Conservation (phyloP, 2,113 vertebrate genomes). For the Paedocypris sp. region DNA sequence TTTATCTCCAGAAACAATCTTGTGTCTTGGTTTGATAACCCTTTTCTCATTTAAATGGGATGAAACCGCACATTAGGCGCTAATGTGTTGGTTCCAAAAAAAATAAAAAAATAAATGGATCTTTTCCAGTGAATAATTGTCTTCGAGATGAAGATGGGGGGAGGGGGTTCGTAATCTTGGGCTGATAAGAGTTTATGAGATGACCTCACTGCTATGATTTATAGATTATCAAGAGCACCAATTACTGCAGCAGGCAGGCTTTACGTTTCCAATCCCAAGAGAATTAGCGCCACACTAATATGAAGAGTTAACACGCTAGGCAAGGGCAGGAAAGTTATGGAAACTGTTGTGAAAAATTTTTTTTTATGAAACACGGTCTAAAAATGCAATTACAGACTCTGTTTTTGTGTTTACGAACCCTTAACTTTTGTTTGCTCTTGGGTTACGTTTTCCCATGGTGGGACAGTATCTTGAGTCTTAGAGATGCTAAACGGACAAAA, state of each 20-base stretch:
- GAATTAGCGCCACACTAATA: constrained; percentile 60
- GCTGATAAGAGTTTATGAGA: constrained; percentile 59
- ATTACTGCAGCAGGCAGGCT: constrained; percentile 63
- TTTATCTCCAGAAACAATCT: not conserved
- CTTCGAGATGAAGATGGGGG: constrained; percentile 52
- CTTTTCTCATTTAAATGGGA: constrained; percentile 23
- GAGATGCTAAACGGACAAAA: no score
- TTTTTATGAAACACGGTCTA: not conserved
- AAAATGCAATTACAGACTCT: no score
- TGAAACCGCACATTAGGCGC: constrained; percentile 51
- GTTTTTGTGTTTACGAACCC: no score
- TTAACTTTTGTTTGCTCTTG: no score
- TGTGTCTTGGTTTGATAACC: not conserved
- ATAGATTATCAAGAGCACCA: constrained; percentile 59
- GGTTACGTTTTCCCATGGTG: no score
- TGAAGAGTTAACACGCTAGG: constrained; percentile 48
- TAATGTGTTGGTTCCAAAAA: constrained; percentile 64
- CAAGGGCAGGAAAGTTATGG: constrained; percentile 51
- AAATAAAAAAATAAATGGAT: constrained; percentile 63
- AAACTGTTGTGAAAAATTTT: constrained; percentile 10
- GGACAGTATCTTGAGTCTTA: no score
- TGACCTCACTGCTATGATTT: constrained; percentile 68
- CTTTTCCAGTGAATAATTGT: constrained; percentile 52
- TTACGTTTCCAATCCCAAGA: constrained; percentile 59
- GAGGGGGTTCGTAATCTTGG: constrained; percentile 43